These are phyloP conservation scores for Vulpes vulpes DNA, from an alignment of 2,113 vertebrate genomes.

Conservation along the genomic window DNA sequence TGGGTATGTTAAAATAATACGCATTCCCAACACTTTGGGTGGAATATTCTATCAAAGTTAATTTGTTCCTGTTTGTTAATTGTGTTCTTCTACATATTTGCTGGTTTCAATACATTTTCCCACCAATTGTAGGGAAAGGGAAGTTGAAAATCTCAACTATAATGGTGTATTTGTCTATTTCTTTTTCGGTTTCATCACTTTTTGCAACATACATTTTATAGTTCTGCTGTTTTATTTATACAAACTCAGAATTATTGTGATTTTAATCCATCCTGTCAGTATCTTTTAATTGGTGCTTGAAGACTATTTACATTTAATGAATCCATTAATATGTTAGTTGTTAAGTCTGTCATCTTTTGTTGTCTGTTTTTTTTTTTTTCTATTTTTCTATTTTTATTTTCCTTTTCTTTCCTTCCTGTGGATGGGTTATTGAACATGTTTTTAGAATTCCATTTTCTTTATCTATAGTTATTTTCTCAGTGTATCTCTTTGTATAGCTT, in stretches of 20 bases:
- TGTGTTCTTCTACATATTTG: background rate
- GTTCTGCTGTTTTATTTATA: background rate
- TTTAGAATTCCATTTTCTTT: background rate
- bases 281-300: background rate
- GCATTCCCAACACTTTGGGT: background rate
- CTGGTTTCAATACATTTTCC: background rate
- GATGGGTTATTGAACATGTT: background rate
- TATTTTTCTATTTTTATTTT: background rate
- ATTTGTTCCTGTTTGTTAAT: background rate
- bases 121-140: background rate
- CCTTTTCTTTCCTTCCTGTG: background rate
- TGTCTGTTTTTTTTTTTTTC: background rate
- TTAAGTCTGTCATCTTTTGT: background rate
- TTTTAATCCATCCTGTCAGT: background rate
- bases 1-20: background rate
- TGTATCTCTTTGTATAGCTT: background rate
- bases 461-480: background rate
- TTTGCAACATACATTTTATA: background rate
- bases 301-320: background rate
- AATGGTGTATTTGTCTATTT: background rate
- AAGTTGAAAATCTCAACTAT: background rate
- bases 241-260: background rate
- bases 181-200: background rate
- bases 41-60: background rate
- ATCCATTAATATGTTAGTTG: background rate